Conservation (phyloP, 2,113 vertebrate genomes). For the Nothobranchius furzeri region DNA sequence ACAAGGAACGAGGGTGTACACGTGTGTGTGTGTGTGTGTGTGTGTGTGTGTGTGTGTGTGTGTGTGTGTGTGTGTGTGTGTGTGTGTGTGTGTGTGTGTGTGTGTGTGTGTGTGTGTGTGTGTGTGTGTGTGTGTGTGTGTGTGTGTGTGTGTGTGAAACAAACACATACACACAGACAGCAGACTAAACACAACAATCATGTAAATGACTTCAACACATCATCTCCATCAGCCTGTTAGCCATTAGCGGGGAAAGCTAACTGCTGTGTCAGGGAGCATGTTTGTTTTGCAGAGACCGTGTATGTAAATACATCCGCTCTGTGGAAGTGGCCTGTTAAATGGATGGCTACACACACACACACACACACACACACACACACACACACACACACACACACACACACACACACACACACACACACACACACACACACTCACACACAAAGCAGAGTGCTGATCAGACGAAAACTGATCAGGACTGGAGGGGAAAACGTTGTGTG, state of each 20-base stretch:
- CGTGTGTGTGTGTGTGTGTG: not conserved
- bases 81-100: too few species aligned
- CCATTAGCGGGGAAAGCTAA: constrained; percentile 12
- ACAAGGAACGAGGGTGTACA: too few species aligned
- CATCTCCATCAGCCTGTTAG: constrained; percentile 7
- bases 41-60: too few species aligned
- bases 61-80: too few species aligned
- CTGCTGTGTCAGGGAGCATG: constrained; percentile 27
- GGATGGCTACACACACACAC: constrained; percentile 29
- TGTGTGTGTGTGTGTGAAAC: constrained; percentile 4
- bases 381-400: constrained; percentile 5
- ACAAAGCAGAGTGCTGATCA: constrained; percentile 33
- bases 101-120: too few species aligned
- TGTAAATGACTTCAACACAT: constrained; percentile 22
- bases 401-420: constrained; percentile 30
- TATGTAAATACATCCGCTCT: constrained; percentile 52
- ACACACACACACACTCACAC: constrained; percentile 29
- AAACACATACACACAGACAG: not conserved
- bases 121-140: too few species aligned
- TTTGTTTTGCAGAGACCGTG: constrained; percentile 40
- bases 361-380: constrained; percentile 23
- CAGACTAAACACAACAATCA: constrained; percentile 16
- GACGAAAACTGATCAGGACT: constrained; percentile 4
- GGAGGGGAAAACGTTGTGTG: constrained; percentile 3
- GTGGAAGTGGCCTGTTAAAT: constrained; percentile 44